Conservation (phyloP, 2,113 vertebrate species). For the Nettapus auritus region DNA sequence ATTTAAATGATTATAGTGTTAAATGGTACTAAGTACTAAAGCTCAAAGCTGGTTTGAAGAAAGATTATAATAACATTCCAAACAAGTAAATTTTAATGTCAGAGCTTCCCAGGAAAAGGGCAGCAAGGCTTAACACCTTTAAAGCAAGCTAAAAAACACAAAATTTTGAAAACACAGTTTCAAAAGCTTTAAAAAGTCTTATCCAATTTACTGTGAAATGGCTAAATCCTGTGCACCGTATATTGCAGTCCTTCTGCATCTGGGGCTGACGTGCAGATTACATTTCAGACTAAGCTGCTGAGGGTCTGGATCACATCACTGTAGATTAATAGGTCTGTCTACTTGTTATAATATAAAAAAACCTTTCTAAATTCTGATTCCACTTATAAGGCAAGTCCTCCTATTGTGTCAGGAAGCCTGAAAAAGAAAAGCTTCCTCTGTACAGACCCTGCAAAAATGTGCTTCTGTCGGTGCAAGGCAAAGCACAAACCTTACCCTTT, state of each 20-base stretch:
- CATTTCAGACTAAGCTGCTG: neutral
- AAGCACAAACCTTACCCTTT: neutral
- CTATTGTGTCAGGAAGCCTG: neutral
- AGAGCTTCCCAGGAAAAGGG: conserved; percentile 4
- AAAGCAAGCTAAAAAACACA: neutral
- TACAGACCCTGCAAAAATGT: neutral
- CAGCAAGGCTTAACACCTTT: neutral
- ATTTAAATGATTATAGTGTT: conserved; percentile 65
- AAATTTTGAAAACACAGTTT: neutral
- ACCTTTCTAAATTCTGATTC: neutral
- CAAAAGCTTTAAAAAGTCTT: neutral
- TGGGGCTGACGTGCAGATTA: neutral
- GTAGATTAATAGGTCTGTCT: neutral
- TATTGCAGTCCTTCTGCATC: neutral
- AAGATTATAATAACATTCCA: neutral
- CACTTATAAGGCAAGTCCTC: neutral
- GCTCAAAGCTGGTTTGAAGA: conserved; percentile 26
- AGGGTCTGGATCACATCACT: neutral
- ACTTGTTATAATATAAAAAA: neutral
- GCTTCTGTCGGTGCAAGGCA: neutral
- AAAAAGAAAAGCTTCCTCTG: neutral
- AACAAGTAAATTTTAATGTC: neutral
- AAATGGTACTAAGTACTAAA: neutral
- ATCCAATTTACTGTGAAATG: neutral
- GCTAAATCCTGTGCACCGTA: neutral